Evolutionary conservation across 2,797 vertebrate species (phyloP).

Genomic region (Syngnathus rostellatus): DNA sequence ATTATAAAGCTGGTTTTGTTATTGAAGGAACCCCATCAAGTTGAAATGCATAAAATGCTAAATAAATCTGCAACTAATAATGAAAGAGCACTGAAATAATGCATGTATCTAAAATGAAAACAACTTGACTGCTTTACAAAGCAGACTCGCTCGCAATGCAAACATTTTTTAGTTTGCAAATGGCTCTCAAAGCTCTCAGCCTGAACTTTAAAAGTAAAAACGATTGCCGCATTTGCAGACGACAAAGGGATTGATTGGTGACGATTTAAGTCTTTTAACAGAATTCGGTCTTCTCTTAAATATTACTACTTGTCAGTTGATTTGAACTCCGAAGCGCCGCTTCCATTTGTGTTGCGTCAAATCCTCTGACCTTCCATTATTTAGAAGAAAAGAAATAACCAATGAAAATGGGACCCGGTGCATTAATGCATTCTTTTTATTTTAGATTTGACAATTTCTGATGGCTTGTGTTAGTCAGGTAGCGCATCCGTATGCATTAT

Average conservation of each 20-base stretch:
- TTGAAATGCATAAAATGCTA: conserved; percentile 3
- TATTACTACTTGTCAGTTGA: not conserved
- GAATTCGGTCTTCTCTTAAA: not conserved
- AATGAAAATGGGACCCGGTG: not conserved
- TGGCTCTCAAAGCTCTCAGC: not conserved
- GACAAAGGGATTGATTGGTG: conserved; percentile 2
- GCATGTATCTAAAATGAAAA: not conserved
- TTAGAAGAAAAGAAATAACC: conserved; percentile 2
- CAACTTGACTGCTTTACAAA: conserved; percentile 5
- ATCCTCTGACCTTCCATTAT: conserved; percentile 5
- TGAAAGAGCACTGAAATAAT: not conserved
- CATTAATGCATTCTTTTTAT: not conserved
- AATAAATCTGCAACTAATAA: not conserved
- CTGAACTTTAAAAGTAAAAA: conserved; percentile 3
- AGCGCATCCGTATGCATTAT: not conserved
- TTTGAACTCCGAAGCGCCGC: not conserved
- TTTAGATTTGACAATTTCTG: not conserved
- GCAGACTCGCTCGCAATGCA: not conserved
- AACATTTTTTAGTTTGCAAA: not conserved
- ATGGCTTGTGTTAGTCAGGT: not conserved
- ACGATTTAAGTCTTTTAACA: not conserved
- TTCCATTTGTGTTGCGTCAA: conserved; percentile 1
- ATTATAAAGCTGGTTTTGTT: no score
- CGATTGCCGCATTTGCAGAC: conserved; percentile 1
- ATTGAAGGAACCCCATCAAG: not conserved